Percentiles rank a stretch among this genome's conserved stretches.
Evolutionary conservation across 2,888 invertebrate genomes (phyloP).

Genomic region (Drosophila peninsularis): DNA sequence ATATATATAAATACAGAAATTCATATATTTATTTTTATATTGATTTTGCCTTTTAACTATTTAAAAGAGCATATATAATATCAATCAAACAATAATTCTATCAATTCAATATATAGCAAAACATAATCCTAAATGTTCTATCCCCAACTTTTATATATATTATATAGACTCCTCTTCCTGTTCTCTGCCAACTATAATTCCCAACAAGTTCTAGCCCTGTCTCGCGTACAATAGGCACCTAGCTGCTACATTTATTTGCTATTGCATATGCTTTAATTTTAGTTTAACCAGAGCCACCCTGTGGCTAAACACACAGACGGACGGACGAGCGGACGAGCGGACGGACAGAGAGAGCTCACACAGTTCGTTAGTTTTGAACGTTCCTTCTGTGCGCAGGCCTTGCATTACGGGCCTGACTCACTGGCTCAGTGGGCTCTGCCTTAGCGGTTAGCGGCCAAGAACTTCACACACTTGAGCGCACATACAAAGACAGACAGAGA

Average conservation of each 20-base stretch:
- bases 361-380: conserved; percentile 24
- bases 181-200: neutral
- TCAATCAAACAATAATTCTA: neutral
- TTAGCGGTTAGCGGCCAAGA: conserved; percentile 66
- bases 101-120: neutral
- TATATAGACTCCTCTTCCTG: too few species aligned
- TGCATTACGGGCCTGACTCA: conserved; percentile 41
- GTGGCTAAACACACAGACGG: conserved; percentile 26
- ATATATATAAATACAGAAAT: neutral
- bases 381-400: conserved; percentile 30
- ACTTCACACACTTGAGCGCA: conserved; percentile 74
- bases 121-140: too few species aligned
- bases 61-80: too few species aligned
- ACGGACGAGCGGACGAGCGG: neutral
- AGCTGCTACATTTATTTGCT: neutral
- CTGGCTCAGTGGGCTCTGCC: conserved; percentile 41
- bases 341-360: neutral
- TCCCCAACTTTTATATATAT: too few species aligned
- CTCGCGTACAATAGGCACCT: too few species aligned
- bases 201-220: neutral
- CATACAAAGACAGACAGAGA: conserved; percentile 31
- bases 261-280: conserved; percentile 10
- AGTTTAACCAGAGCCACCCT: conserved; percentile 30
- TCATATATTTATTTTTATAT: neutral
- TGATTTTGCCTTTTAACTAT: neutral